A percentile compares a stretch with the other conserved stretches of the same genome.
These are phyloP conservation scores for Hypomecis punctinalis DNA, from an alignment of 2,888 invertebrate species.

Conservation along the genomic window DNA sequence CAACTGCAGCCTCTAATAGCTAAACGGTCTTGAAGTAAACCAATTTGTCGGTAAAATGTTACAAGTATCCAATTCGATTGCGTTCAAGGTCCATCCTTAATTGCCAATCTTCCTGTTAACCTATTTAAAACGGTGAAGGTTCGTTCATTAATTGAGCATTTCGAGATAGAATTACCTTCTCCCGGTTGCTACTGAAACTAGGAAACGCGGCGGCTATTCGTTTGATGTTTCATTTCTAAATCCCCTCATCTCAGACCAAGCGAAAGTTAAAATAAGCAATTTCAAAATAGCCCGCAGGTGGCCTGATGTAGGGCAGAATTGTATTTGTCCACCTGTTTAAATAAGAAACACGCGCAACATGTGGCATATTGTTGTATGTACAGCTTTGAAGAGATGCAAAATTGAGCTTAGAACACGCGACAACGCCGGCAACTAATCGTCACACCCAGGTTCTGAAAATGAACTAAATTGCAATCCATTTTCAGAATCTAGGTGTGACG, in stretches of 20 bases:
- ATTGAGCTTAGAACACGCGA: no score
- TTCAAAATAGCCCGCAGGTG: slow-evolving; percentile 8
- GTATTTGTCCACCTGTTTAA: slow-evolving; percentile 3
- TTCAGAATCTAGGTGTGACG: no score
- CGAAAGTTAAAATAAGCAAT: background rate
- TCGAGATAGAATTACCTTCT: background rate
- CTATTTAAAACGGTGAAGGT: slow-evolving; percentile 2
- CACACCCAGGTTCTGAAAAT: no score
- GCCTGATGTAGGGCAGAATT: slow-evolving; percentile 14
- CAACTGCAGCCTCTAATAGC: slow-evolving; percentile 32
- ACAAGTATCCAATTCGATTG: slow-evolving; percentile 8
- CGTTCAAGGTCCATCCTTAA: slow-evolving; percentile 18
- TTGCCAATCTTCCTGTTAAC: slow-evolving; percentile 26
- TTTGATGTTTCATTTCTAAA: background rate
- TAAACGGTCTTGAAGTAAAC: slow-evolving; percentile 21
- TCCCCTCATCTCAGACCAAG: background rate
- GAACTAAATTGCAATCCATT: no score
- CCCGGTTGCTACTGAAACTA: no score
- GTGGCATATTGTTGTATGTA: background rate
- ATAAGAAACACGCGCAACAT: background rate
- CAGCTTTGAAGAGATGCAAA: background rate
- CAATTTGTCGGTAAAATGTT: slow-evolving; percentile 23
- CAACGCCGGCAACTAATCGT: no score
- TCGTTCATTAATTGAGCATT: slow-evolving; percentile 4
- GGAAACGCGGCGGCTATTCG: background rate